Evolutionary conservation across 2,888 invertebrate genomes (phyloP).

Genomic region (Acanthosepion pharaonis): DNA sequence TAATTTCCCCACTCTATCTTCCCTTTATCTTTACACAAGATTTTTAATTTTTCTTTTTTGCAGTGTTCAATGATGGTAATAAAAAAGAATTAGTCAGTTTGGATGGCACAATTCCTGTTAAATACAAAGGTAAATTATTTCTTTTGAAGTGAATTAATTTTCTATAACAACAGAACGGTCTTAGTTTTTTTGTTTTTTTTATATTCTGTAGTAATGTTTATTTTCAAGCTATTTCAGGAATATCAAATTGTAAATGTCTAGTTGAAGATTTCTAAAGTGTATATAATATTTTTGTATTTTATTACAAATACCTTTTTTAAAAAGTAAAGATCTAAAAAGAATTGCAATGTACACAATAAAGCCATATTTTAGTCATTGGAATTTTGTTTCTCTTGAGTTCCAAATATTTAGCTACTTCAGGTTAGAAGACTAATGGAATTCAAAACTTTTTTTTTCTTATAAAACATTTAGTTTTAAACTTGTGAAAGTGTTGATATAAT

Average conservation of each 20-base stretch:
- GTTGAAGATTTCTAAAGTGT: too few species aligned
- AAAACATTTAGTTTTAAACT: too few species aligned
- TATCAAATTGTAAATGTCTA: background rate
- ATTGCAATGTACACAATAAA: too few species aligned
- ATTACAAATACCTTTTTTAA: too few species aligned
- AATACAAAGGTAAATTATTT: conserved; percentile 83
- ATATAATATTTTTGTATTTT: too few species aligned
- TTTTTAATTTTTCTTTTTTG: background rate
- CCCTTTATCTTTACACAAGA: background rate
- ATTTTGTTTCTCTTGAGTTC: too few species aligned
- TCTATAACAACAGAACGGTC: background rate
- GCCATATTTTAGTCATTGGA: too few species aligned
- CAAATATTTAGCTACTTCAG: too few species aligned
- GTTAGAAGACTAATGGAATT: too few species aligned
- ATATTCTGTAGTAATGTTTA: background rate
- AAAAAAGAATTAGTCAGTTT: conserved; percentile 87
- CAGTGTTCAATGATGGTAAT: conserved; percentile 91
- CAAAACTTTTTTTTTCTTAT: too few species aligned
- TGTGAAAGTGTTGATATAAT: too few species aligned
- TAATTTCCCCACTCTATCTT: background rate
- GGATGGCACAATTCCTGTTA: conserved; percentile 93
- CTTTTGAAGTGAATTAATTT: background rate
- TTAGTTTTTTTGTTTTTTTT: background rate
- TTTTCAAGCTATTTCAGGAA: background rate
- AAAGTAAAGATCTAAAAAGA: too few species aligned